phyloP scores from a whole-genome alignment of 2,797 vertebrate species.

The Pteropus rufus region DNA sequence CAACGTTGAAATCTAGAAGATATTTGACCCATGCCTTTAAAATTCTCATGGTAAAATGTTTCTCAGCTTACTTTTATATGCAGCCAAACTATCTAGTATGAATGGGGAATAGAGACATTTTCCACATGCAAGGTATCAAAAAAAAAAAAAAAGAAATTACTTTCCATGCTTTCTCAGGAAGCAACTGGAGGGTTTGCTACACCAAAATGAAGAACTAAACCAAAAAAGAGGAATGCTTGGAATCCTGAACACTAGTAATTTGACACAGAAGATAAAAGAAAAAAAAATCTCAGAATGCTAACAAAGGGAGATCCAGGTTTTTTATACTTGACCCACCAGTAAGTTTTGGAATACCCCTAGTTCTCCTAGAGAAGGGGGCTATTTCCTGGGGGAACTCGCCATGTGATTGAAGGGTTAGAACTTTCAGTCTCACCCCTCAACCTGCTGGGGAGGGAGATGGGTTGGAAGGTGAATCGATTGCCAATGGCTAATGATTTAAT shows the following conservation, averaged over 20 bases:
- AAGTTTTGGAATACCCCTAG: neutral
- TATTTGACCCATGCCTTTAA: neutral
- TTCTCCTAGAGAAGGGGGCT: neutral
- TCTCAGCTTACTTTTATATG: neutral
- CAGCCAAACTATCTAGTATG: neutral
- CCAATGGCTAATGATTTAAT: neutral
- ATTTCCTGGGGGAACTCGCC: neutral
- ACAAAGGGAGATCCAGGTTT: neutral
- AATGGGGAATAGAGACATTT: neutral
- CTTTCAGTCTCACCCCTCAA: neutral
- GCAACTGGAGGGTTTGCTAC: neutral
- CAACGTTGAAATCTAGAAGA: neutral
- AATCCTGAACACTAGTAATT: neutral
- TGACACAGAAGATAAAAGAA: neutral
- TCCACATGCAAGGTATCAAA: neutral
- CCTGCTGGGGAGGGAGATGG: neutral
- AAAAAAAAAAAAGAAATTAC: neutral
- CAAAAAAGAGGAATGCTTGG: neutral
- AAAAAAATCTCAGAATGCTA: neutral
- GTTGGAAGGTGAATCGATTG: neutral
- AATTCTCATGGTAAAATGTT: neutral
- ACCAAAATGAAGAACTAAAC: neutral
- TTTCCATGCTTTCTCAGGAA: neutral
- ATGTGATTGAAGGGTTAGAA: neutral
- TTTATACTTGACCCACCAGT: neutral